Percentiles rank a stretch among this genome's conserved stretches.
phyloP scores from a whole-genome alignment of 2,888 invertebrate genomes.

The Alloplasta piceator region DNA sequence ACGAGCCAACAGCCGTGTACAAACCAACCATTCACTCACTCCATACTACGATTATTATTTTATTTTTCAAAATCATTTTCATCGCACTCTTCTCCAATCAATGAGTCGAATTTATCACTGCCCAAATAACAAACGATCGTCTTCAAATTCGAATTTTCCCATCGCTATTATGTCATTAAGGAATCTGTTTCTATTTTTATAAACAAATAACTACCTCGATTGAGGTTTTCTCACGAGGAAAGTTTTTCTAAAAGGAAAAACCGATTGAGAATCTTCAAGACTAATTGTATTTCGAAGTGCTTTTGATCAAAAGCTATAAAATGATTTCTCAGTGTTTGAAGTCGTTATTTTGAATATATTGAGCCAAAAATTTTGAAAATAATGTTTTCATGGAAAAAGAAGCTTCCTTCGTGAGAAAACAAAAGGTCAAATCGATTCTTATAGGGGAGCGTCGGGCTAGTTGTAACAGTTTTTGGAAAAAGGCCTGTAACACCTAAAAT shows the following conservation, averaged over 20 bases:
- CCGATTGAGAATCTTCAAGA: no score
- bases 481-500: no score
- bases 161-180: neutral
- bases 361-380: neutral
- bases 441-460: no score
- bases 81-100: neutral
- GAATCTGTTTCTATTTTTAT: neutral
- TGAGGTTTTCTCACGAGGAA: neutral
- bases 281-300: no score
- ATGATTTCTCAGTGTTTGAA: no score
- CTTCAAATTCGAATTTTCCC: no score
- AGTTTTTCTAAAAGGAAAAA: no score
- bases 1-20: conserved; percentile 13
- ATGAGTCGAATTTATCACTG: neutral
- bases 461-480: no score
- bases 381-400: neutral
- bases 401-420: neutral
- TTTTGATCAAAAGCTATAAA: no score
- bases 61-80: neutral
- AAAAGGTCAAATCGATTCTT: neutral
- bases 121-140: no score
- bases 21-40: conserved; percentile 59
- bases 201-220: neutral
- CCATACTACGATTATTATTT: conserved; percentile 1
- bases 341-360: neutral